phyloP scores from a whole-genome alignment of 2,797 vertebrate species.

The Takifugu rubripes region DNA sequence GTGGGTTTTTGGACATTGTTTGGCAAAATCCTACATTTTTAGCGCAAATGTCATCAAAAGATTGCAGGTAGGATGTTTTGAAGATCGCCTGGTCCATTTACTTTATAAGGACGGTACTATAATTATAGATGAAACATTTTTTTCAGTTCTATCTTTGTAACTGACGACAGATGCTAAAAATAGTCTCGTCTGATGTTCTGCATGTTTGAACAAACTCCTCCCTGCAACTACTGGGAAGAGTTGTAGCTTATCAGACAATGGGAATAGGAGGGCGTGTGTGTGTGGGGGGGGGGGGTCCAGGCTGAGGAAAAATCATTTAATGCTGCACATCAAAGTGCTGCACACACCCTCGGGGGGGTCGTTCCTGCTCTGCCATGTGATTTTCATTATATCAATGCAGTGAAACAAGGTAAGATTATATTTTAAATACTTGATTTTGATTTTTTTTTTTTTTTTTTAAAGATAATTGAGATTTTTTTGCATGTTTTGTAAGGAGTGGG shows the following conservation, averaged over 20 bases:
- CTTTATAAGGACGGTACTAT: neutral
- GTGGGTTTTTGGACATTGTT: neutral
- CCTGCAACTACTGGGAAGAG: neutral
- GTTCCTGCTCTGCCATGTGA: conserved; percentile 45
- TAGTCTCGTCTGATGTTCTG: neutral
- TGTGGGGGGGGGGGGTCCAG: conserved; percentile 29
- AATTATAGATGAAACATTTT: neutral
- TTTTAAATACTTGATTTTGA: conserved; percentile 1
- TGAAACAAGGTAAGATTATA: conserved; percentile 37
- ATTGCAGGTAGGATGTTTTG: neutral
- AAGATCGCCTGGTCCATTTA: neutral
- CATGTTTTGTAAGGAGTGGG: neutral
- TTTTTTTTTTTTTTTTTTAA: too few relatives aligned
- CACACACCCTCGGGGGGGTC: conserved; percentile 7
- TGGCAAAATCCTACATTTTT: neutral
- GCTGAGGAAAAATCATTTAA: conserved; percentile 27
- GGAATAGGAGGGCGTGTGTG: conserved; percentile 27
- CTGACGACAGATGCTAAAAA: neutral
- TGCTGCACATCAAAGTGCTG: conserved; percentile 17
- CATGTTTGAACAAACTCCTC: too few relatives aligned
- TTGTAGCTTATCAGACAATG: conserved; percentile 4
- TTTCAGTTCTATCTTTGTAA: neutral
- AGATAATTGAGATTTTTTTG: neutral
- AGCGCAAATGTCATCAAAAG: neutral
- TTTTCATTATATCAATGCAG: conserved; percentile 19